These are phyloP conservation scores for Sympetrum striolatum DNA, from an alignment of 2,888 invertebrate species.

Conservation along the genomic window DNA sequence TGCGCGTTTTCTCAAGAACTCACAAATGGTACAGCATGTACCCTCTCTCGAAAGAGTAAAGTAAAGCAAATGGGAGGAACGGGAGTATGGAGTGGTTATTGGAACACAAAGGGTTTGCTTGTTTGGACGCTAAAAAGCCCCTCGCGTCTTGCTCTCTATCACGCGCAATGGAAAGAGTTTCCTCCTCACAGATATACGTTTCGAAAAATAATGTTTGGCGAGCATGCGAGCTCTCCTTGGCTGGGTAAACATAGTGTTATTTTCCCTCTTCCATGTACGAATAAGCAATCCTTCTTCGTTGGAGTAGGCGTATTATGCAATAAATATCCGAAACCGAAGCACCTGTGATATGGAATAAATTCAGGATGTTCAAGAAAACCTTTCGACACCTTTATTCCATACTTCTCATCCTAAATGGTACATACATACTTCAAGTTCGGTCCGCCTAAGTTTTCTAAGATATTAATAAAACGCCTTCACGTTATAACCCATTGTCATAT, in stretches of 20 bases:
- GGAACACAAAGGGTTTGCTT: neutral
- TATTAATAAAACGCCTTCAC: too few relatives aligned
- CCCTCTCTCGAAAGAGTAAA: neutral
- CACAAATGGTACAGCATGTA: neutral
- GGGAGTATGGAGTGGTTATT: neutral
- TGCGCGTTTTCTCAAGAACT: neutral
- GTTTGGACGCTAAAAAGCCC: neutral
- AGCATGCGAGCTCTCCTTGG: neutral
- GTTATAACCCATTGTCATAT: too few relatives aligned
- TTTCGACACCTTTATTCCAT: too few relatives aligned
- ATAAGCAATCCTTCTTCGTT: too few relatives aligned
- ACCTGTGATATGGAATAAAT: too few relatives aligned
- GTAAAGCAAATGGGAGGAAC: neutral
- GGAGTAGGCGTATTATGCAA: too few relatives aligned
- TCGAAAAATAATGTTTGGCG: neutral
- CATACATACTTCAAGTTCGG: too few relatives aligned
- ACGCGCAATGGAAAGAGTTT: neutral
- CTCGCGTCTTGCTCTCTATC: neutral
- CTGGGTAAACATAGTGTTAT: neutral
- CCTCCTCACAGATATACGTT: neutral
- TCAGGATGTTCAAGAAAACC: too few relatives aligned
- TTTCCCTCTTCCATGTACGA: neutral
- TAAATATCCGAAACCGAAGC: too few relatives aligned
- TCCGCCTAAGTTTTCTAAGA: too few relatives aligned
- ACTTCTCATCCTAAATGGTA: too few relatives aligned